phyloP scores from a whole-genome alignment of 2,888 invertebrate genomes.

The Aspidapion aeneum region DNA sequence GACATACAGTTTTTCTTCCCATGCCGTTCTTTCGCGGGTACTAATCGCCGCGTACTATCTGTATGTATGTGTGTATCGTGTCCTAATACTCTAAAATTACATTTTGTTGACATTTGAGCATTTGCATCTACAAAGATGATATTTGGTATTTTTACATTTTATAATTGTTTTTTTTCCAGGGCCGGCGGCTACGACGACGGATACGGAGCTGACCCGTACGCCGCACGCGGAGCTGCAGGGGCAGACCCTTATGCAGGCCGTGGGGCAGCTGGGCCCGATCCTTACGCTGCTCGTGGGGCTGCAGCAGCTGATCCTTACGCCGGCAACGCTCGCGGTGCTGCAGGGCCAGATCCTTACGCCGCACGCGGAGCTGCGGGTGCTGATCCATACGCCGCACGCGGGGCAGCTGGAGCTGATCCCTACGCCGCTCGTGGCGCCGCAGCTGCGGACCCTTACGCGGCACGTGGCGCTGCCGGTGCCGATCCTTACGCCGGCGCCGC shows the following conservation, averaged over 20 bases:
- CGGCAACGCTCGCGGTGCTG: background rate
- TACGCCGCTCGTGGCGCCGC: background rate
- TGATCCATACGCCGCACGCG: background rate
- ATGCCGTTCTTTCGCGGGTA: no score
- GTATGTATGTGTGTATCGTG: no score
- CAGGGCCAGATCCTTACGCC: background rate
- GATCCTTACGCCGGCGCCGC: slow-evolving; percentile 4
- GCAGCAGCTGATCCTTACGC: background rate
- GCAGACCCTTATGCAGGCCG: background rate
- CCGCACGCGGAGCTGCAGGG: background rate
- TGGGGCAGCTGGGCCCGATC: background rate
- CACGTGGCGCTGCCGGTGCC: slow-evolving; percentile 24
- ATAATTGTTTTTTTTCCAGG: background rate
- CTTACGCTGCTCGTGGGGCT: background rate
- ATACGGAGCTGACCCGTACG: slow-evolving; percentile 18
- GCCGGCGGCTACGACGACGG: slow-evolving; percentile 20
- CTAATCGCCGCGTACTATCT: no score
- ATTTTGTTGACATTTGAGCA: no score
- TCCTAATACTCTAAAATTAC: no score
- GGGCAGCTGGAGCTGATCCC: background rate
- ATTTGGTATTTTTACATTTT: no score
- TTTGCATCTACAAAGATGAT: no score
- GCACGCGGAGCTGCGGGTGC: background rate
- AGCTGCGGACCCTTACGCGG: slow-evolving; percentile 30
- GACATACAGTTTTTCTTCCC: no score